Percentiles rank a stretch among this genome's conserved stretches.
Conservation (phyloP, 2,797 vertebrate species). For the Melopsittacus undulatus region DNA sequence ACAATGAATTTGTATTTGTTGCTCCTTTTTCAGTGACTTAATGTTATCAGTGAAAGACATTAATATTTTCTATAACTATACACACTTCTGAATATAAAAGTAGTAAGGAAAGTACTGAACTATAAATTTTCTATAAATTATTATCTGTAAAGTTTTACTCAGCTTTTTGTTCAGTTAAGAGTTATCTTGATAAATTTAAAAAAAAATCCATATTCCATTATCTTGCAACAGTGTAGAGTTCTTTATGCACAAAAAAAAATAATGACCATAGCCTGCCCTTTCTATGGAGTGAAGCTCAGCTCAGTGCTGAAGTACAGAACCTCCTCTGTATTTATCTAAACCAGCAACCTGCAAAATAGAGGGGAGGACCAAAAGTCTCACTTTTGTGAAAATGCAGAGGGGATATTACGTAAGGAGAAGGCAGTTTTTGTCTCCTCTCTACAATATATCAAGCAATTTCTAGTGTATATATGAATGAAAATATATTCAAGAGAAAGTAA, state of each 20-base stretch:
- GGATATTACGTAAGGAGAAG: rapidly evolving
- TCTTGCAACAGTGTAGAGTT: neutral
- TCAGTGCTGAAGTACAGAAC: neutral
- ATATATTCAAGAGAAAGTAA: neutral
- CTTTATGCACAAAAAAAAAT: neutral
- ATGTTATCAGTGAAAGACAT: neutral
- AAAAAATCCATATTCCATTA: neutral
- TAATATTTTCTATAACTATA: neutral
- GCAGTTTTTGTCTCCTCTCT: neutral
- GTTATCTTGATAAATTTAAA: neutral
- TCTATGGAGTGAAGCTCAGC: neutral
- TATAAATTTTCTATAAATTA: neutral
- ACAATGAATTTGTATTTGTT: neutral
- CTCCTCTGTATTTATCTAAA: neutral
- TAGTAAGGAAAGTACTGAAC: neutral
- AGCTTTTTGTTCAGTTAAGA: neutral
- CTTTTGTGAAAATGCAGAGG: neutral
- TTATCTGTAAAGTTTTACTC: neutral
- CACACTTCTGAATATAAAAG: neutral
- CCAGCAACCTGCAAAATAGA: neutral
- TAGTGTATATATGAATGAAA: neutral
- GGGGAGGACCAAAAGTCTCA: neutral
- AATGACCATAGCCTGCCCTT: neutral
- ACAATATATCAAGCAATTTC: neutral
- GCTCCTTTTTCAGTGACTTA: neutral